Base-by-base conservation (phyloP, 2,888 invertebrate genomes). In the Siphonodentalium dalli region DNA sequence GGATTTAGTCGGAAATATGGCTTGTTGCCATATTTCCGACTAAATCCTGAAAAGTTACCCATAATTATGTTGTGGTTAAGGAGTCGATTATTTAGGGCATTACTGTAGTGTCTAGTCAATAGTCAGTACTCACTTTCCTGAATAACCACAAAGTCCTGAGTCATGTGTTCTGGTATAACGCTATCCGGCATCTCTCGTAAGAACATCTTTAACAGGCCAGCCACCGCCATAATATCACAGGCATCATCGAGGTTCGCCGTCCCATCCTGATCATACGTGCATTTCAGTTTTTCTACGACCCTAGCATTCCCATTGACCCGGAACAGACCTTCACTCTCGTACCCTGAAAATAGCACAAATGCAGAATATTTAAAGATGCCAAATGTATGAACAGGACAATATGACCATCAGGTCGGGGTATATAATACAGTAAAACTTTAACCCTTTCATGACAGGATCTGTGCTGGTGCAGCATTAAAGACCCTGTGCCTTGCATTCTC, bases 181-280 rank as follows among this genome's bases (percentile, higher is more conserved):
- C 75, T 69, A 15, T 78, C 75, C 1, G 80, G 78, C 45, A 87
- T 73, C 68, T 86, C 86, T 61, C 86, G 79, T 28, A 87, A 79
- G 71, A 85, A 87, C 47, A 85, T 81, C 56, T 86, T 84, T 31
- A 87, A 83, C 37, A 87, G 74, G 3, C 85, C 84, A 2, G 86
- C 86, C 7, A 86, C 85, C 2, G 86, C 85, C 56, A 85, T 83
- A 24, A 85, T 80, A 65, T 86, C 86, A 11, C 80, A 83, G 37
- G 79, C 79, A 29, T 80, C 81, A 13, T 73, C 71, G 54, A 86
- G 75, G 62, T 85, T 84, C 31, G 85, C 86, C 71, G 86, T 85
- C 3, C 86, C 85, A 21, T 81, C 77, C 39, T 80, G 77, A 65
- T 87, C 86, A 72, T 86, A 86, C 8, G 83, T 76, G 7, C 75